Evolutionary conservation across 2,113 vertebrate species (phyloP).

Genomic region (Oreochromis niloticus): DNA sequence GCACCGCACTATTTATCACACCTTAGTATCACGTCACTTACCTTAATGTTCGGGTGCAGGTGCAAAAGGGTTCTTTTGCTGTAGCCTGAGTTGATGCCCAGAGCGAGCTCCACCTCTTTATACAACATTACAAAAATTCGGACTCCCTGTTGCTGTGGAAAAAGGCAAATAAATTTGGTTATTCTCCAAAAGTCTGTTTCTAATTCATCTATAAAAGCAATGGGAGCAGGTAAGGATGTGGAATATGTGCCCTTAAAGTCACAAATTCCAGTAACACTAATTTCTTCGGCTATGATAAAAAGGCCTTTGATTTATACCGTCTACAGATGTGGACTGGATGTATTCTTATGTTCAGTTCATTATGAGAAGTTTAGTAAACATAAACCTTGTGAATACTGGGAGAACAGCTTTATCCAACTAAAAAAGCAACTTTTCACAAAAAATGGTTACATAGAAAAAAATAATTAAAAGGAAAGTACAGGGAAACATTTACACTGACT

Average conservation of each 20-base stretch:
- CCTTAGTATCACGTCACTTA: slow-evolving; percentile 2
- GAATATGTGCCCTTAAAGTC: background rate
- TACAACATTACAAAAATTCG: slow-evolving; percentile 93
- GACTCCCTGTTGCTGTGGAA: slow-evolving; percentile 89
- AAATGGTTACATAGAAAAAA: background rate
- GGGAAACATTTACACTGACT: background rate
- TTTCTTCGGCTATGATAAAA: background rate
- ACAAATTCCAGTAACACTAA: background rate
- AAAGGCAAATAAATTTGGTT: background rate
- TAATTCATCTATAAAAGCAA: background rate
- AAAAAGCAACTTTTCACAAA: background rate
- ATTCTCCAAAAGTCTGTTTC: background rate
- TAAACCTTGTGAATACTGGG: background rate
- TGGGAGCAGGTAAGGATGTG: background rate
- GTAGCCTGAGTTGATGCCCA: slow-evolving; percentile 96
- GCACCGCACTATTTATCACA: background rate
- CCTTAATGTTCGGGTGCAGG: slow-evolving; percentile 93
- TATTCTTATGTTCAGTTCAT: background rate
- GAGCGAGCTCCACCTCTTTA: slow-evolving; percentile 93
- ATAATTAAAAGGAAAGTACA: background rate
- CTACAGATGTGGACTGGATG: background rate
- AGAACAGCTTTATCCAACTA: background rate
- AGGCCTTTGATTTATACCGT: background rate
- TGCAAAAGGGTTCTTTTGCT: slow-evolving; percentile 87
- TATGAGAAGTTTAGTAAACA: background rate